A percentile compares a stretch with the other conserved stretches of the same genome.
These are phyloP conservation scores for Drosophila nr. medialis DNA, from an alignment of 2,888 invertebrate species.

Conservation along the genomic window DNA sequence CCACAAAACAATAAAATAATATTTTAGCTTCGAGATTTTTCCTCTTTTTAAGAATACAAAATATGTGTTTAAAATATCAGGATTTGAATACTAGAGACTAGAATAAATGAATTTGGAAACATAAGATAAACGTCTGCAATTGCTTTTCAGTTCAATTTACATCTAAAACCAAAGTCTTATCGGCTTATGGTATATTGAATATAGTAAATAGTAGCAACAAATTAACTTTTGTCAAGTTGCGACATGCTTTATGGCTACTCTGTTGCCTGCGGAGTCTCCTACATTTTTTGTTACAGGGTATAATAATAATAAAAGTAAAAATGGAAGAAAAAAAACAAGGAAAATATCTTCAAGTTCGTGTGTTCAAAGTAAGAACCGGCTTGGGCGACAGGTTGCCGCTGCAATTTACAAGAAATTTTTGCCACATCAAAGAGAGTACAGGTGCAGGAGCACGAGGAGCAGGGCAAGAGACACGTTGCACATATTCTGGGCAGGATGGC, in stretches of 20 bases:
- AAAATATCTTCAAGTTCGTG: slow-evolving; percentile 31
- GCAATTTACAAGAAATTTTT: slow-evolving; percentile 56
- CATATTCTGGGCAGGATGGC: slow-evolving; percentile 43
- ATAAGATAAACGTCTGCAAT: neutral
- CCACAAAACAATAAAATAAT: no score
- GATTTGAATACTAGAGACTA: neutral
- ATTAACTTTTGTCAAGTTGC: neutral
- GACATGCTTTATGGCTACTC: neutral
- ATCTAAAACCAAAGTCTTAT: neutral
- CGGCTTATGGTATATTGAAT: neutral
- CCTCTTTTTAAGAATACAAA: neutral
- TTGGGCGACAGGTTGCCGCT: slow-evolving; percentile 56
- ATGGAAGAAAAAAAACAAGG: neutral
- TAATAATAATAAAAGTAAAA: neutral
- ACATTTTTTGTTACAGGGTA: slow-evolving; percentile 16
- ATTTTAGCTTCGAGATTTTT: neutral
- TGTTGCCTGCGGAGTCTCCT: neutral
- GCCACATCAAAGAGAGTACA: slow-evolving; percentile 38
- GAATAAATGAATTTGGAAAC: neutral
- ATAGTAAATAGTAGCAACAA: neutral
- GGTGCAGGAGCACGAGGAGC: slow-evolving; percentile 1
- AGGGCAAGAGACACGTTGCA: slow-evolving; percentile 8
- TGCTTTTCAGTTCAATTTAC: neutral
- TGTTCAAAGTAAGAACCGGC: slow-evolving; percentile 43
- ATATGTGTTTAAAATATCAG: neutral